phyloP scores from a whole-genome alignment of 2,797 vertebrate species.

The Enteromius fasciolatus region DNA sequence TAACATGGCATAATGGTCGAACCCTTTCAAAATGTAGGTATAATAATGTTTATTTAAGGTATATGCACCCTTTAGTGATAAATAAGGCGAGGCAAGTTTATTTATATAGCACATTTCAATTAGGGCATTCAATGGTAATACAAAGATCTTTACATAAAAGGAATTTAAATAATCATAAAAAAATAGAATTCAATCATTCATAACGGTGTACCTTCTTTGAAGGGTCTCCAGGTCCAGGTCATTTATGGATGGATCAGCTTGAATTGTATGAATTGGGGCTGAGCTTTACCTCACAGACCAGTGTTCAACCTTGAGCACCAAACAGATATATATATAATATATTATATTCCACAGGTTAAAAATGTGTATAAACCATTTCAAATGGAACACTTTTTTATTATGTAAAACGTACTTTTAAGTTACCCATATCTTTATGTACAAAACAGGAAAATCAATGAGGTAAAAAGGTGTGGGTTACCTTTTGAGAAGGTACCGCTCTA shows the following conservation, averaged over 20 bases:
- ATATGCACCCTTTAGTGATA: neutral
- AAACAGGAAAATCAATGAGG: neutral
- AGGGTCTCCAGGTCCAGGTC: neutral
- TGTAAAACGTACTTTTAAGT: neutral
- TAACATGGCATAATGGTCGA: neutral
- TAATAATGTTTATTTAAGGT: neutral
- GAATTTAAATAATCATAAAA: too few relatives aligned
- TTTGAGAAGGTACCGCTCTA: neutral
- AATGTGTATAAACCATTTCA: neutral
- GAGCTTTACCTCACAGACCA: neutral
- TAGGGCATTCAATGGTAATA: neutral
- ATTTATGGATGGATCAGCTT: neutral
- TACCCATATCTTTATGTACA: neutral
- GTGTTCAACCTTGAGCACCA: neutral
- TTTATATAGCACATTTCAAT: neutral
- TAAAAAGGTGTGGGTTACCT: neutral
- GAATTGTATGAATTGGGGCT: neutral
- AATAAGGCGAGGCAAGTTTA: neutral
- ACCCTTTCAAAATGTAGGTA: neutral
- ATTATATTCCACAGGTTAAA: neutral
- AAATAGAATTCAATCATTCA: too few relatives aligned
- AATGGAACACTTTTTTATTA: too few relatives aligned
- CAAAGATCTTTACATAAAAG: neutral
- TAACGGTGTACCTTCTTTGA: too few relatives aligned
- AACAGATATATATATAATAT: neutral